phyloP scores from a whole-genome alignment of 2,113 vertebrate genomes.

The Takifugu bimaculatus region DNA sequence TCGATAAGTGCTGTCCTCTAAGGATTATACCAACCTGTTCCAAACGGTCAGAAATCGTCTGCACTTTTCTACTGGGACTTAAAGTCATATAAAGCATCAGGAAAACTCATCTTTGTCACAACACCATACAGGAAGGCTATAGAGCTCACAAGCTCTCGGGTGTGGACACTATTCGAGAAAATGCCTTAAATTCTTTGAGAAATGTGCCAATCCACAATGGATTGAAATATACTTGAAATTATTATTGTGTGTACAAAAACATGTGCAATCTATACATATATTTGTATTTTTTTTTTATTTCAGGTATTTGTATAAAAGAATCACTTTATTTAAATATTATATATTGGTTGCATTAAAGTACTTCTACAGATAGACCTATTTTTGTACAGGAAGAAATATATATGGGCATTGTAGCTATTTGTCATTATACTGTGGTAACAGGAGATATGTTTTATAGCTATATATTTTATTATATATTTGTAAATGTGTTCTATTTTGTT shows the following conservation, averaged over 20 bases:
- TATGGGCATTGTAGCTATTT: slow-evolving; percentile 92
- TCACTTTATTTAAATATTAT: slow-evolving; percentile 90
- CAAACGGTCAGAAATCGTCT: slow-evolving; percentile 56
- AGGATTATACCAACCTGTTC: slow-evolving; percentile 55
- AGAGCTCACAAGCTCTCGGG: slow-evolving; percentile 50
- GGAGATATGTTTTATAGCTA: slow-evolving; percentile 71
- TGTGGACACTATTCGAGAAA: slow-evolving; percentile 68
- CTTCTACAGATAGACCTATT: slow-evolving; percentile 89
- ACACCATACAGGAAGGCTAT: slow-evolving; percentile 53
- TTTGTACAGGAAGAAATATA: slow-evolving; percentile 91
- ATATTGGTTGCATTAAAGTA: slow-evolving; percentile 77
- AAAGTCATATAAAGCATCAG: slow-evolving; percentile 59
- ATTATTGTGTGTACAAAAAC: slow-evolving; percentile 84
- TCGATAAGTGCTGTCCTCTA: slow-evolving; percentile 55
- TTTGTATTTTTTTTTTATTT: slow-evolving; percentile 47
- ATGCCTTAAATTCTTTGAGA: slow-evolving; percentile 74
- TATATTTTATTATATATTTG: slow-evolving; percentile 75
- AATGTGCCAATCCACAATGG: slow-evolving; percentile 76
- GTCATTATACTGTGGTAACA: slow-evolving; percentile 74
- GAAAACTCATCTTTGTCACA: slow-evolving; percentile 58
- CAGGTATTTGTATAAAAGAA: slow-evolving; percentile 80
- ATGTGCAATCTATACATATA: slow-evolving; percentile 90
- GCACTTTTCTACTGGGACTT: slow-evolving; percentile 70
- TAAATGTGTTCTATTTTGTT: slow-evolving; percentile 82
- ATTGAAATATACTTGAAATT: slow-evolving; percentile 91